Conservation (phyloP, 2,113 vertebrate species). For the Phocoena phocoena region DNA sequence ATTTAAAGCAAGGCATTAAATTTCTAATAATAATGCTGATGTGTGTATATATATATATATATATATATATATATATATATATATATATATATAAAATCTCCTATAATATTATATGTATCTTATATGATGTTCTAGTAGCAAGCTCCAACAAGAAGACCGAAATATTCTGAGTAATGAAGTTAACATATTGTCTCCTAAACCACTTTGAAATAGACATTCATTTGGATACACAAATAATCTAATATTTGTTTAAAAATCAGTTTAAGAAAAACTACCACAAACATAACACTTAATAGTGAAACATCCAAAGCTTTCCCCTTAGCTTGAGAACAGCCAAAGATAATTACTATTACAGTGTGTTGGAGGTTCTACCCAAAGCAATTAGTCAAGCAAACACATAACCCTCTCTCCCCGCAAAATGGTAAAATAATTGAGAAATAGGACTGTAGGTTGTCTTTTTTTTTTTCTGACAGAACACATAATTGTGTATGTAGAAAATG, state of each 20-base stretch:
- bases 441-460: neutral
- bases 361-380: neutral
- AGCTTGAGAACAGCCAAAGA: neutral
- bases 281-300: neutral
- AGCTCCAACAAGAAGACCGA: neutral
- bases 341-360: neutral
- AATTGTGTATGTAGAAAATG: neutral
- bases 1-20: neutral
- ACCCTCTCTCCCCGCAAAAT: neutral
- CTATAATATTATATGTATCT: neutral
- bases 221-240: neutral
- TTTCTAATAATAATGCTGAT: neutral
- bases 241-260: neutral
- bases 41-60: neutral
- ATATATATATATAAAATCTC: neutral
- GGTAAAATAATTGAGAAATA: constrained; percentile 8
- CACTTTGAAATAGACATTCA: neutral
- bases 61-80: neutral
- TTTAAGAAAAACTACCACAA: neutral
- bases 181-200: neutral
- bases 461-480: neutral
- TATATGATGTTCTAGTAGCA: neutral
- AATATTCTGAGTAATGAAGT: neutral
- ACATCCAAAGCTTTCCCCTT: neutral
- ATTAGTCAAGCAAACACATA: neutral